These are phyloP conservation scores for Crypturellus undulatus DNA, from an alignment of 2,113 vertebrate species.

Conservation along the genomic window DNA sequence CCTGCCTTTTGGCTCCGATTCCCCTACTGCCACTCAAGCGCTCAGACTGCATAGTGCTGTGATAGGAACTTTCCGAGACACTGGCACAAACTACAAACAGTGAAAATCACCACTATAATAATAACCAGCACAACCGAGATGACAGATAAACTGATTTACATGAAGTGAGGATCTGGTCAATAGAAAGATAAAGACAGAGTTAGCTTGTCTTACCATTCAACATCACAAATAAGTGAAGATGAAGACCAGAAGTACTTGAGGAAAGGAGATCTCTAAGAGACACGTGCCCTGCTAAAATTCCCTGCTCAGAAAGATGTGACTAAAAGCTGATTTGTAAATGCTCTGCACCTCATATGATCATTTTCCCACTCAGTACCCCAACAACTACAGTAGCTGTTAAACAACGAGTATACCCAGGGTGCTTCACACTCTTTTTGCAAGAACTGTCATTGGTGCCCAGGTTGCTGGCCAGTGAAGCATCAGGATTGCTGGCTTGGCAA, in stretches of 20 bases:
- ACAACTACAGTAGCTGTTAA: not conserved
- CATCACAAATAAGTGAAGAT: not conserved
- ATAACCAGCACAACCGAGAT: not conserved
- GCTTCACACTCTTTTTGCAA: not conserved
- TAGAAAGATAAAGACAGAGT: not conserved
- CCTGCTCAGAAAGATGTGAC: not conserved
- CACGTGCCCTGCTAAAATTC: not conserved
- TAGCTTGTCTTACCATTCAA: not conserved
- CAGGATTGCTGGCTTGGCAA: not conserved
- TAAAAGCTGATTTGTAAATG: not conserved
- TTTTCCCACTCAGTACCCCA: not conserved
- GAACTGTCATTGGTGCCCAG: not conserved
- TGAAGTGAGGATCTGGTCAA: not conserved
- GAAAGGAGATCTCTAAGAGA: not conserved
- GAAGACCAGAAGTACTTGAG: not conserved
- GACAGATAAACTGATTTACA: not conserved
- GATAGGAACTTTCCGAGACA: not conserved
- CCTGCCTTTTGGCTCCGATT: not conserved
- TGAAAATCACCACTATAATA: not conserved
- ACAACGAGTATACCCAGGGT: not conserved
- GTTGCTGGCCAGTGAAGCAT: not conserved
- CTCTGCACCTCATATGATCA: not conserved
- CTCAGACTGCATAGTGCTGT: not conserved
- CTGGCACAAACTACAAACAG: not conserved
- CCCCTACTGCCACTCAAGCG: not conserved